phyloP scores from a whole-genome alignment of 30 jellyfish, hydroid and myxozoan species.

The Haliclystus octoradiatus region DNA sequence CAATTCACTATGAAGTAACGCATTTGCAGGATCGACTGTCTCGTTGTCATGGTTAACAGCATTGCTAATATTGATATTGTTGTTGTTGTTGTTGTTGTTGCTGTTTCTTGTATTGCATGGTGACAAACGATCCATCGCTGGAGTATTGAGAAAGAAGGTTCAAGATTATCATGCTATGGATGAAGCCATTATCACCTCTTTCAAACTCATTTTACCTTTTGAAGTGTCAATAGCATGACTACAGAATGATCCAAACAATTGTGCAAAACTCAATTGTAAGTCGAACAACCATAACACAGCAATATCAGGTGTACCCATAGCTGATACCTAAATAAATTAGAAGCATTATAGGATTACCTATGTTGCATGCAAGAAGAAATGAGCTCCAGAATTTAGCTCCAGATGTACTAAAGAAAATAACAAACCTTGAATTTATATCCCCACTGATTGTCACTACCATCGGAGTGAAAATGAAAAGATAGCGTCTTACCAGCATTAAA shows the following conservation, averaged over 20 bases:
- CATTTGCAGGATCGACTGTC: constrained; percentile 59
- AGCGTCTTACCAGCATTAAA: constrained; percentile 85
- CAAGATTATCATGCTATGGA: no score
- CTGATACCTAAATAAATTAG: constrained; percentile 65
- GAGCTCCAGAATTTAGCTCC: no score
- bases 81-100: no score
- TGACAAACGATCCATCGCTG: no score
- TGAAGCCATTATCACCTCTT: no score
- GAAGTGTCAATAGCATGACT: constrained; percentile 78
- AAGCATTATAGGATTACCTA: no score
- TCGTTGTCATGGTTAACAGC: constrained; percentile 58
- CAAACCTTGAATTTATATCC: constrained; percentile 90
- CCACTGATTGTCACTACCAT: constrained; percentile 90
- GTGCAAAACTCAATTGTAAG: constrained; percentile 59
- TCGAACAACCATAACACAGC: constrained; percentile 92
- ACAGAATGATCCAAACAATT: constrained; percentile 79
- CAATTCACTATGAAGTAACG: constrained; percentile 86
- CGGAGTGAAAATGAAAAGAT: constrained; percentile 81
- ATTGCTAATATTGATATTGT: no score
- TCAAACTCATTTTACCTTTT: constrained; percentile 60
- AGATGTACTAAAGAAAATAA: no score
- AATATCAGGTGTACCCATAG: constrained; percentile 89
- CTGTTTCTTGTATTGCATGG: no score
- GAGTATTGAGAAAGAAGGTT: no score
- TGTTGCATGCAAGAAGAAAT: no score